Percentiles rank a stretch among this genome's conserved stretches.
phyloP scores from a whole-genome alignment of 2,797 vertebrate genomes.

The Apogon talboti region DNA sequence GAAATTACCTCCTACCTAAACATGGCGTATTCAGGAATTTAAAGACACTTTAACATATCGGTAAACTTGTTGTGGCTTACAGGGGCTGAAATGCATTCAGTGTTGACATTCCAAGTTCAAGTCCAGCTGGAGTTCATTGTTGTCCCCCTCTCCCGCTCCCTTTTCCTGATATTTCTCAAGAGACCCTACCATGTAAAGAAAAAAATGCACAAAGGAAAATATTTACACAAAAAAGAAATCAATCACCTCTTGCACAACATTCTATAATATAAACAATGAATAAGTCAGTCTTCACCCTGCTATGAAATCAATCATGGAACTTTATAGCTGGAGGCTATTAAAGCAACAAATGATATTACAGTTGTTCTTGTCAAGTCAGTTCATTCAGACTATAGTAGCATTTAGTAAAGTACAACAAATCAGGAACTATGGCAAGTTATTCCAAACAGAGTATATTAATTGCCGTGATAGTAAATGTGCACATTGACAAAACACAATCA shows the following conservation, averaged over 20 bases:
- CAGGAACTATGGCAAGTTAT: slow-evolving; percentile 1
- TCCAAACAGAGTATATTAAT: slow-evolving; percentile 3
- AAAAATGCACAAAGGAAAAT: too few species aligned
- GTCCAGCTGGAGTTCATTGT: too few species aligned
- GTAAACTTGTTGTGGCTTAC: slow-evolving; percentile 6
- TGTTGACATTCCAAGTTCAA: too few species aligned
- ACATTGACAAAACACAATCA: neutral
- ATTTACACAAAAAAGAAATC: too few species aligned
- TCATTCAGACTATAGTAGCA: slow-evolving; percentile 15
- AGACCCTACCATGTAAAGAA: too few species aligned
- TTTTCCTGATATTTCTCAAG: too few species aligned
- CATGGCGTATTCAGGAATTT: neutral
- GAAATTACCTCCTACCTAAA: slow-evolving; percentile 19
- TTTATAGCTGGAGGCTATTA: slow-evolving; percentile 3
- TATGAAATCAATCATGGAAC: slow-evolving; percentile 21
- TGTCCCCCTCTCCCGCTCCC: too few species aligned
- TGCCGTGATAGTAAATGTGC: neutral
- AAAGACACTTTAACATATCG: neutral
- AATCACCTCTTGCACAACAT: slow-evolving; percentile 6
- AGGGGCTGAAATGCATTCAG: too few species aligned
- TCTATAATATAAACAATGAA: slow-evolving; percentile 10
- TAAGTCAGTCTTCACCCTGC: slow-evolving; percentile 10
- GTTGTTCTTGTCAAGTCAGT: neutral
- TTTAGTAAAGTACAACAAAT: slow-evolving; percentile 8
- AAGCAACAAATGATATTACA: slow-evolving; percentile 15